Percentiles rank a stretch among this genome's conserved stretches.
Evolutionary conservation across 2,888 invertebrate species (phyloP).

Genomic region (Sesia apiformis): DNA sequence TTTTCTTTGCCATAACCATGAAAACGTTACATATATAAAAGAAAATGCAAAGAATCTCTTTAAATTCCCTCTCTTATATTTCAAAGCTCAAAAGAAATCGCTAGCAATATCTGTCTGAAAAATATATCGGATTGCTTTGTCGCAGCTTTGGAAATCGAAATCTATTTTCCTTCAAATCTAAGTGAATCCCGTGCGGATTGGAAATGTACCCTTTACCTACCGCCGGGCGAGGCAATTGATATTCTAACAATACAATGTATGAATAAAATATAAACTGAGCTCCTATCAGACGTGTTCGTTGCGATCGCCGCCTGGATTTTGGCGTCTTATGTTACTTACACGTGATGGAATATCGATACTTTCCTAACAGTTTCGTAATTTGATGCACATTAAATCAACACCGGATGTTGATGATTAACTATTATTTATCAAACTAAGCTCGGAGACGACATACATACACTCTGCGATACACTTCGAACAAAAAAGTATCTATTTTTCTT

Average conservation of each 20-base stretch:
- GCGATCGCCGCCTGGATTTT: conserved; percentile 56
- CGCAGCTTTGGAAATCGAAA: conserved; percentile 75
- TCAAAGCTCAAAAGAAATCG: conserved; percentile 75
- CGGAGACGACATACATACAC: too few relatives aligned
- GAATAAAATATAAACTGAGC: conserved; percentile 74
- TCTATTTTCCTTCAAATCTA: conserved; percentile 76
- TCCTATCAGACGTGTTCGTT: conserved; percentile 62
- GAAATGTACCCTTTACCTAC: conserved; percentile 75
- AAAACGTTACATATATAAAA: conserved; percentile 20
- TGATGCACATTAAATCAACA: too few relatives aligned
- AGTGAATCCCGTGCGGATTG: conserved; percentile 75
- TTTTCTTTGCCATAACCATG: background rate
- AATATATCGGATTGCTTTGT: conserved; percentile 76
- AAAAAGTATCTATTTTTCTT: too few relatives aligned
- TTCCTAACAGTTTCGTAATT: too few relatives aligned
- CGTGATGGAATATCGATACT: too few relatives aligned
- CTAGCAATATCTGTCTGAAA: conserved; percentile 75
- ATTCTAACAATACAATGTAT: conserved; percentile 75
- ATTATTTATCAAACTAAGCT: too few relatives aligned
- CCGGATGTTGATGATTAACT: too few relatives aligned
- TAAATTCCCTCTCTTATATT: conserved; percentile 69
- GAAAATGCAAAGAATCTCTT: conserved; percentile 51
- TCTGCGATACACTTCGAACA: too few relatives aligned
- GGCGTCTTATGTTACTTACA: conserved; percentile 21
- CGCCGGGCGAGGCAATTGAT: conserved; percentile 74